Conservation (phyloP, 2,888 invertebrate species). For the Trichopria drosophilae region DNA sequence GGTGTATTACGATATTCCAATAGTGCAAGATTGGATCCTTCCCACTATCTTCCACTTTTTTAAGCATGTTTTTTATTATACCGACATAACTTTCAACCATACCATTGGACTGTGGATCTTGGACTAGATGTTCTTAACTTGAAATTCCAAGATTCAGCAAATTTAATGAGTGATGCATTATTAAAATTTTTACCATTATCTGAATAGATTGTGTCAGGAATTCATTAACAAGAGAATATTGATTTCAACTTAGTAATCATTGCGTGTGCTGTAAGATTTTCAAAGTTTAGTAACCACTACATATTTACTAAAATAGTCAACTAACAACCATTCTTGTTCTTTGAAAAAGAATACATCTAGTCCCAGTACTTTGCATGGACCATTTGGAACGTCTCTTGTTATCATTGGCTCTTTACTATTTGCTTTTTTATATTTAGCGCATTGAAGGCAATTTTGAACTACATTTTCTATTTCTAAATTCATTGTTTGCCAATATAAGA, state of each 20-base stretch:
- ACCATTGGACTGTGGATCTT: slow-evolving; percentile 22
- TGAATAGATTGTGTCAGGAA: too few species aligned
- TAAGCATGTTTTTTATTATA: slow-evolving; percentile 34
- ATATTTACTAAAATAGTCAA: slow-evolving; percentile 31
- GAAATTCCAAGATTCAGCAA: too few species aligned
- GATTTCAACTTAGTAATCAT: slow-evolving; percentile 10
- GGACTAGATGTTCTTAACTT: slow-evolving; percentile 12
- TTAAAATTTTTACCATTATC: too few species aligned
- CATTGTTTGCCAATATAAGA: slow-evolving; percentile 41
- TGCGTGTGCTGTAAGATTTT: slow-evolving; percentile 8
- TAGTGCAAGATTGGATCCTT: slow-evolving; percentile 24
- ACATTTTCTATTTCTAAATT: slow-evolving; percentile 35
- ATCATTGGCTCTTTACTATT: slow-evolving; percentile 31
- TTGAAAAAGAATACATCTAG: slow-evolving; percentile 28
- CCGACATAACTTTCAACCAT: slow-evolving; percentile 31
- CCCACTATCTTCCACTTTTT: slow-evolving; percentile 24
- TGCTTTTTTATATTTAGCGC: slow-evolving; percentile 27
- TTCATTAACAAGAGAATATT: too few species aligned
- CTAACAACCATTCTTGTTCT: slow-evolving; percentile 25
- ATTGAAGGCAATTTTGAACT: slow-evolving; percentile 32
- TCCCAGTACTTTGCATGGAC: slow-evolving; percentile 30
- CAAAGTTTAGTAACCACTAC: slow-evolving; percentile 16
- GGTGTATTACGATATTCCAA: slow-evolving; percentile 36
- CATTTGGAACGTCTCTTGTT: slow-evolving; percentile 25
- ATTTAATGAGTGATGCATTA: too few species aligned